Conservation (phyloP, 2,113 vertebrate species). For the Siniperca chuatsi region DNA sequence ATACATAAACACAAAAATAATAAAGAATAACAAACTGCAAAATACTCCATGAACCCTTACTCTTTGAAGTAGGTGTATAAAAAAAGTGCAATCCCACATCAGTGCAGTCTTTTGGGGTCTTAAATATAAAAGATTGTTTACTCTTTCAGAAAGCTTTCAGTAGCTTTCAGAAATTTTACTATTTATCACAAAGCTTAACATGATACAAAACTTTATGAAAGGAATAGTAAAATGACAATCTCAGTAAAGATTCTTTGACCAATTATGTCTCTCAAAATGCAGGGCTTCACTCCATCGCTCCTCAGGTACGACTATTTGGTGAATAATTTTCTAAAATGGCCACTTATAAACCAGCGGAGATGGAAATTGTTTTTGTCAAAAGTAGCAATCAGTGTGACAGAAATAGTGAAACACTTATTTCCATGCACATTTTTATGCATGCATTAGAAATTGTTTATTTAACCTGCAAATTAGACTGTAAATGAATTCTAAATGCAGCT, state of each 20-base stretch:
- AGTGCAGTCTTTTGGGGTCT: conserved; percentile 23
- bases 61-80: conserved; percentile 62
- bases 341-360: neutral
- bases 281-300: neutral
- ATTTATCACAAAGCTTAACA: conserved; percentile 33
- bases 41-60: conserved; percentile 33
- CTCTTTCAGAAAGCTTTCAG: too few relatives aligned
- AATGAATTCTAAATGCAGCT: neutral
- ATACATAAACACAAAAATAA: conserved; percentile 25
- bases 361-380: neutral
- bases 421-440: neutral
- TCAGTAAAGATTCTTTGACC: neutral
- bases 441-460: neutral
- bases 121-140: conserved; percentile 46
- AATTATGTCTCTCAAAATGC: conserved; percentile 11
- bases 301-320: neutral
- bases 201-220: conserved; percentile 26
- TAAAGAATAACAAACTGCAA: conserved; percentile 37
- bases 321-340: conserved; percentile 10
- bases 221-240: conserved; percentile 15
- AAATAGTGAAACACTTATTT: neutral
- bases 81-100: conserved; percentile 52
- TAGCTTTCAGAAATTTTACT: conserved; percentile 9
- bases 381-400: neutral
- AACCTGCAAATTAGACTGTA: neutral